These are phyloP conservation scores for Hesperophylax magnus DNA, from an alignment of 1,140 invertebrate genomes.

Conservation along the genomic window DNA sequence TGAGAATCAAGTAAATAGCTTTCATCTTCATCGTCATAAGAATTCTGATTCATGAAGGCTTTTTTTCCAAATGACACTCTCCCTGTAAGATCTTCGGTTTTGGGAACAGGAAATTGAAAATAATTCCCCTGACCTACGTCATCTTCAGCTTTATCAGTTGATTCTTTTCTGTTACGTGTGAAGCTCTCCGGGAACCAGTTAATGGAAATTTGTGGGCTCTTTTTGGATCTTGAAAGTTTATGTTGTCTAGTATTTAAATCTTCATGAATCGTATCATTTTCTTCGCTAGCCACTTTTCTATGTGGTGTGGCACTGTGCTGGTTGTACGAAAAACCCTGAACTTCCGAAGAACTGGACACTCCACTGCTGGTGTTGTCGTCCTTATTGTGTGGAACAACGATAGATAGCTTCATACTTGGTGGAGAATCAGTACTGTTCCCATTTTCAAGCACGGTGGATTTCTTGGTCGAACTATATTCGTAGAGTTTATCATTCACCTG, in stretches of 20 bases:
- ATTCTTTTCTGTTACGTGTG: constrained; percentile 28
- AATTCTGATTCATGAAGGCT: constrained; percentile 60
- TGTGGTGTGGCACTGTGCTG: constrained; percentile 22
- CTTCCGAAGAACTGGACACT: constrained; percentile 55
- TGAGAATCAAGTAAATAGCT: constrained; percentile 33
- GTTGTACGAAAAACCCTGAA: constrained; percentile 32
- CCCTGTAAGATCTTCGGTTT: constrained; percentile 56
- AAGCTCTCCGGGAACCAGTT: constrained; percentile 46
- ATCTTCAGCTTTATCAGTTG: neutral
- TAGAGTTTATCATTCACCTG: neutral
- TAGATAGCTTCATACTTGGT: constrained; percentile 43
- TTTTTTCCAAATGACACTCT: constrained; percentile 61
- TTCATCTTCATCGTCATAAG: constrained; percentile 52
- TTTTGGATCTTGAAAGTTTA: constrained; percentile 38
- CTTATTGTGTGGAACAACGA: constrained; percentile 46
- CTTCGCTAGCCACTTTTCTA: neutral
- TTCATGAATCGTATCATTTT: constrained; percentile 4
- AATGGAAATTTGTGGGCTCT: constrained; percentile 37
- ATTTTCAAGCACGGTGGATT: neutral
- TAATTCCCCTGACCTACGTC: neutral
- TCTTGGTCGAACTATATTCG: constrained; percentile 4
- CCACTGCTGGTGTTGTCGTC: constrained; percentile 56
- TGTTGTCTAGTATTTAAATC: constrained; percentile 24
- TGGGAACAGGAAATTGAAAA: constrained; percentile 16
- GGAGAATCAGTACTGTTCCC: neutral